These are phyloP conservation scores for Atta cephalotes DNA, from an alignment of 1,140 invertebrate genomes.

Conservation along the genomic window DNA sequence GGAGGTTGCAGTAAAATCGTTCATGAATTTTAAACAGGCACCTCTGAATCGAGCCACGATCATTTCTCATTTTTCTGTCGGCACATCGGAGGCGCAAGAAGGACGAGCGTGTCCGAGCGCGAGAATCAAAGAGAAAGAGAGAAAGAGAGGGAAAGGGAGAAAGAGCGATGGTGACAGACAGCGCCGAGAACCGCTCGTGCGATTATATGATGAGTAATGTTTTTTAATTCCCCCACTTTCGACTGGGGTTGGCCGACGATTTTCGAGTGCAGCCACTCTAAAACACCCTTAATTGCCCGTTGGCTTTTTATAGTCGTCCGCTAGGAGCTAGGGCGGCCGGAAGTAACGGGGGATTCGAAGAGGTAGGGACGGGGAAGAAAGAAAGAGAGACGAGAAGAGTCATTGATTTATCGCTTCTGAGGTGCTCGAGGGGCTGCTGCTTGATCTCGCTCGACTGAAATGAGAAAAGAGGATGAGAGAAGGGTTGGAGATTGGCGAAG, in stretches of 20 bases:
- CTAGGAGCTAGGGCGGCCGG: conserved; percentile 41
- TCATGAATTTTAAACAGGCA: conserved; percentile 86
- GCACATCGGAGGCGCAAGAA: conserved; percentile 66
- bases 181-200: conserved; percentile 72
- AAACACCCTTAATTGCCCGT: conserved; percentile 86
- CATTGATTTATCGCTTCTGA: conserved; percentile 82
- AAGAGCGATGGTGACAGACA: conserved; percentile 63
- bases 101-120: conserved; percentile 71
- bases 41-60: conserved; percentile 83
- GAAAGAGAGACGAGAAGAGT: conserved; percentile 65
- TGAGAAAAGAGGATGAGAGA: conserved; percentile 28
- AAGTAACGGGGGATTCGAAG: conserved; percentile 59
- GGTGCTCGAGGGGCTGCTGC: conserved; percentile 60
- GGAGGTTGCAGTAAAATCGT: conserved; percentile 82
- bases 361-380: conserved; percentile 27
- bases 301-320: conserved; percentile 76
- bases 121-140: conserved; percentile 49
- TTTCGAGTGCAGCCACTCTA: conserved; percentile 84
- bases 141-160: not conserved
- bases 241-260: conserved; percentile 74
- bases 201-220: conserved; percentile 87
- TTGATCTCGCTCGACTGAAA: conserved; percentile 68
- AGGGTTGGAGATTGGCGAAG: conserved; percentile 51
- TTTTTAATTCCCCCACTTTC: conserved; percentile 85
- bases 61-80: conserved; percentile 86